phyloP scores from a whole-genome alignment of 2,797 vertebrate species.

The Danio choprae region DNA sequence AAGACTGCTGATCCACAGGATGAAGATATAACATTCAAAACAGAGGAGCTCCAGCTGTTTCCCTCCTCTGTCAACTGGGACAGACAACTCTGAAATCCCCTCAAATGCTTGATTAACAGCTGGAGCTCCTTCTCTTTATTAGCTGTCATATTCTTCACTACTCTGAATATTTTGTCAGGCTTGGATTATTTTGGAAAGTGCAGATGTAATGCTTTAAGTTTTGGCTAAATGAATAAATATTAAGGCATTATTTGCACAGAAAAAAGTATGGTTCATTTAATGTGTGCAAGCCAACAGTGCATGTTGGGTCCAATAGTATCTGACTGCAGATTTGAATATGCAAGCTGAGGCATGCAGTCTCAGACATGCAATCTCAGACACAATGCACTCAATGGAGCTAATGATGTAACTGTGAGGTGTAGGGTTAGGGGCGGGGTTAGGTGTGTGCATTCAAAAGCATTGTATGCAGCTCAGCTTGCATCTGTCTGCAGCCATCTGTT shows the following conservation, averaged over 20 bases:
- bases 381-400: too few species aligned
- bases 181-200: conserved; percentile 6
- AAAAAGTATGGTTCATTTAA: neutral
- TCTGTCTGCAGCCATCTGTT: too few species aligned
- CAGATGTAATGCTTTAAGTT: neutral
- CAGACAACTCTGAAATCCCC: conserved; percentile 35
- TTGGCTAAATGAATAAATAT: neutral
- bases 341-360: too few species aligned
- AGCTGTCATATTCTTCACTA: conserved; percentile 5
- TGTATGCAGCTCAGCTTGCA: too few species aligned
- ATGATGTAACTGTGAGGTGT: too few species aligned
- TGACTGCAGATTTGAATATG: too few species aligned
- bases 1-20: conserved; percentile 61
- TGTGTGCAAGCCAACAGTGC: neutral
- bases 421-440: too few species aligned
- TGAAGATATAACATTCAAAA: conserved; percentile 36
- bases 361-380: too few species aligned
- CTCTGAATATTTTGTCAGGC: neutral
- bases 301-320: neutral
- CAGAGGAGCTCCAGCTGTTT: conserved; percentile 19
- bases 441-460: too few species aligned
- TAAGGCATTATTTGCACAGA: neutral
- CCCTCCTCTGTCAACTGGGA: conserved; percentile 16
- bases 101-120: conserved; percentile 26
- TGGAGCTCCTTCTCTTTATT: neutral